Conservation (phyloP, 2,888 invertebrate species). For the Ischnura elegans region DNA sequence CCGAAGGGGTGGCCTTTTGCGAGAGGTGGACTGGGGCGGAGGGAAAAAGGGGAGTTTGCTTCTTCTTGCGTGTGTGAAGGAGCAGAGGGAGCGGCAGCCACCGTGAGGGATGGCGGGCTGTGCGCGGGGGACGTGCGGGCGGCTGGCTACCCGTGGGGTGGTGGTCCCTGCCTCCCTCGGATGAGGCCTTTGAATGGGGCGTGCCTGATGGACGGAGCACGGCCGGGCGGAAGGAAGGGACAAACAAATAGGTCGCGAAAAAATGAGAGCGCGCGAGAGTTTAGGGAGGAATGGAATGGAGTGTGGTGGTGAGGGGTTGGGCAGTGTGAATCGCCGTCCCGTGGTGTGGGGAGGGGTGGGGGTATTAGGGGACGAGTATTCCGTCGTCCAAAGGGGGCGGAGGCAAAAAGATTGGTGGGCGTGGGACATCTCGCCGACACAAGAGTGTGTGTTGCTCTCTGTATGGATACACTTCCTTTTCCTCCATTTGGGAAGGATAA, state of each 20-base stretch:
- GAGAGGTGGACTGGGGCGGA: background rate
- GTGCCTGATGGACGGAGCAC: conserved; percentile 49
- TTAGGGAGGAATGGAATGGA: conserved; percentile 37
- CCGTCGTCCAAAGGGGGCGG: background rate
- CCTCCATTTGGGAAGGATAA: conserved; percentile 57
- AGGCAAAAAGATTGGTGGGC: conserved; percentile 59
- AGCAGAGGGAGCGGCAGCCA: too few relatives aligned
- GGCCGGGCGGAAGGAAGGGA: conserved; percentile 45
- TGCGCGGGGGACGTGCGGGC: background rate
- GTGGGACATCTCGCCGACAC: conserved; percentile 65
- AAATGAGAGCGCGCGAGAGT: conserved; percentile 51
- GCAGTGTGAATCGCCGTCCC: background rate
- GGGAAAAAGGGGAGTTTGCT: background rate
- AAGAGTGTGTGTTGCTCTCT: conserved; percentile 62
- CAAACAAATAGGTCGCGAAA: conserved; percentile 67
- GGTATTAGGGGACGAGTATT: background rate
- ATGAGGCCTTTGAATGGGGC: conserved; percentile 20
- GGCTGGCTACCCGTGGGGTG: background rate
- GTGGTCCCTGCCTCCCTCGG: background rate
- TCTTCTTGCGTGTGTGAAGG: background rate
- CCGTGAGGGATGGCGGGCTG: background rate
- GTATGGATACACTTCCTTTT: conserved; percentile 67
- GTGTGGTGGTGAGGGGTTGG: background rate
- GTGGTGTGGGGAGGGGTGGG: background rate
- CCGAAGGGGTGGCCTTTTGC: background rate